phyloP scores from a whole-genome alignment of 2,113 vertebrate species.

The Atlantisia rogersi region DNA sequence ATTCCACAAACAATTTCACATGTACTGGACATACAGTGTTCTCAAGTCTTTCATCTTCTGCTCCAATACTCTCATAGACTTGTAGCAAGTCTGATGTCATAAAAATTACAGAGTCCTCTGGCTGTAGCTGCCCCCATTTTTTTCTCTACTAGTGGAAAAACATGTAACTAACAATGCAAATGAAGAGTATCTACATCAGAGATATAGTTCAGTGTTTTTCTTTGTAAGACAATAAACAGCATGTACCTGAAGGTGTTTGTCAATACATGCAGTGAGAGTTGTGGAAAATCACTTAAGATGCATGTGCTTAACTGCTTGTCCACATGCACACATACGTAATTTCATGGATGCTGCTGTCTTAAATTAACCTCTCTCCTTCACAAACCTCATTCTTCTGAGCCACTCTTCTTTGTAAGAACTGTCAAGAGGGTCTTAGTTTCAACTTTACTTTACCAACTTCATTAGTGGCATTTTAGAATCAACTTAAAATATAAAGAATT shows the following conservation, averaged over 20 bases:
- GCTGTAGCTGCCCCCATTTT: neutral
- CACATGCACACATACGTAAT: neutral
- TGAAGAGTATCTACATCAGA: neutral
- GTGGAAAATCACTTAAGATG: neutral
- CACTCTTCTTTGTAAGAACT: neutral
- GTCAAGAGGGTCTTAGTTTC: neutral
- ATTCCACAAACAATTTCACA: neutral
- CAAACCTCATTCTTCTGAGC: neutral
- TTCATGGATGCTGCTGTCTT: neutral
- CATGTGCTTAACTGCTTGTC: neutral
- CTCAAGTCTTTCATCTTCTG: neutral
- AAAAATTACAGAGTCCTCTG: neutral
- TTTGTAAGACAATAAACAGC: neutral
- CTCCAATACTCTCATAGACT: neutral
- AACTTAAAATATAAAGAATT: neutral
- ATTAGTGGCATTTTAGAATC: neutral
- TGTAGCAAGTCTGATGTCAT: neutral
- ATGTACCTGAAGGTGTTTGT: neutral
- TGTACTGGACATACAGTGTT: accelerated
- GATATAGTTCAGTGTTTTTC: neutral
- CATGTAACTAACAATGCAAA: neutral
- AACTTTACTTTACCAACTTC: neutral
- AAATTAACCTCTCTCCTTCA: neutral
- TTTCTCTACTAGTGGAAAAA: neutral
- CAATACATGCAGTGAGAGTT: neutral